Evolutionary conservation across 1,140 invertebrate species (phyloP), one percentile per base, ranked within the genome.

Genomic region (Zaprionus ornatus): DNA sequence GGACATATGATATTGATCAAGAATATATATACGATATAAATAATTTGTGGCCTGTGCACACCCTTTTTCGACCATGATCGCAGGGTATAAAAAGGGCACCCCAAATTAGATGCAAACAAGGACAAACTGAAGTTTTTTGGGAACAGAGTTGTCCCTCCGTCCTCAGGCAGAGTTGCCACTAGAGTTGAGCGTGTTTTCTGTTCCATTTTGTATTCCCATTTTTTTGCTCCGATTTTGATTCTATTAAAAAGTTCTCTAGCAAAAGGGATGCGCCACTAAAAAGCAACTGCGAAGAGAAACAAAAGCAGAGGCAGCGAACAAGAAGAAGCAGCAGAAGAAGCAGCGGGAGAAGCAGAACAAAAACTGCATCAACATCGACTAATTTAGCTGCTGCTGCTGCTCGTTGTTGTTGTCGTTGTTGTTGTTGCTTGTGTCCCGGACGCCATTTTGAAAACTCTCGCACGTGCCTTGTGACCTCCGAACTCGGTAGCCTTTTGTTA

Each of bases 221-320:
- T 7, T 7, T n/a, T 42, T n/a, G 15, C 15, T 6, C 5, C 40
- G 66, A 73, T 59, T 67, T 67, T 67, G 63, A 85, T 79, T 85
- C 82, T 75, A 86, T 86, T 85, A 82, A 82, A 86, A 82, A 84
- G 61, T 81, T 85, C 70, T 61, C 66, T 67, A 63, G 63, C 74
- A 66, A 64, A 82, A 77, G 81, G 64, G 64, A 29, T 42, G 37
- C 42, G 42, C 40, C 62, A 32, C 62, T 71, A 64, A 70, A 80
- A 70, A 57, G 13, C 45, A 32, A 68, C 35, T 27, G 13, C 57
- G 21, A 73, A 65, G 55, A 40, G 60, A 29, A 32, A 60, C 50
- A 67, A 59, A 45, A 45, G 40, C 64, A 57, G 27, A 59, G n/a
- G 40, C 40, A 45, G n/a, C 7, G 40, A 45, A 52, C 17, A 50